Evolutionary conservation across 1,140 invertebrate genomes (phyloP).

Genomic region (Oryzaephilus surinamensis): DNA sequence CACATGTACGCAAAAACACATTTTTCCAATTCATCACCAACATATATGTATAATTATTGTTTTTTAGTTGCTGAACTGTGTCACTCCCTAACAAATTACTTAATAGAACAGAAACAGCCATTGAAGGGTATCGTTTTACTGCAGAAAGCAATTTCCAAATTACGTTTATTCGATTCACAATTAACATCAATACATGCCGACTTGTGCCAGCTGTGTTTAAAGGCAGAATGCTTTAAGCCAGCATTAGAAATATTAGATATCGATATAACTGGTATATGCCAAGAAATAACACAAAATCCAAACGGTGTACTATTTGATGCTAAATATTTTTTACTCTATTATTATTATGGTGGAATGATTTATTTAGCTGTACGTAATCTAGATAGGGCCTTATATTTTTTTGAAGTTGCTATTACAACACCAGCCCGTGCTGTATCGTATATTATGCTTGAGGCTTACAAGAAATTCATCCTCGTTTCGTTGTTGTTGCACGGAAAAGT

Average conservation of each 20-base stretch:
- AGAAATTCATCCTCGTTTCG: conserved; percentile 89
- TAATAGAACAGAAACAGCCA: conserved; percentile 67
- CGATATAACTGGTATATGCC: conserved; percentile 84
- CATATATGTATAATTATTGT: conserved; percentile 13
- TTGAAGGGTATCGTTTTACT: conserved; percentile 77
- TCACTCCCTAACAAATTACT: conserved; percentile 66
- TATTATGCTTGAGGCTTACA: conserved; percentile 94
- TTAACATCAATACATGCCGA: conserved; percentile 90
- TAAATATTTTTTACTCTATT: conserved; percentile 88
- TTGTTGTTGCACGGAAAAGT: conserved; percentile 86
- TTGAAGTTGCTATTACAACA: conserved; percentile 88
- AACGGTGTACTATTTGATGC: conserved; percentile 61
- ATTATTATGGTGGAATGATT: conserved; percentile 97
- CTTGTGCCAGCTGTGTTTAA: conserved; percentile 82
- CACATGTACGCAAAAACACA: conserved; percentile 65
- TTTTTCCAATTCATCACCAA: too few relatives aligned
- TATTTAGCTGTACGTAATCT: conserved; percentile 89
- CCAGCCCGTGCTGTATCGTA: conserved; percentile 88
- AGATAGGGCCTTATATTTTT: conserved; percentile 86
- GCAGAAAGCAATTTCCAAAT: conserved; percentile 76
- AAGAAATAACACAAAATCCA: conserved; percentile 43
- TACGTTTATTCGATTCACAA: conserved; percentile 77
- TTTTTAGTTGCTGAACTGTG: conserved; percentile 77
- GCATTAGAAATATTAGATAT: conserved; percentile 80
- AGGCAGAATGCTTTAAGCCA: conserved; percentile 87